These are phyloP conservation scores for Phallusia fumigata DNA, from an alignment of 23 tunicate genomes.

Conservation along the genomic window DNA sequence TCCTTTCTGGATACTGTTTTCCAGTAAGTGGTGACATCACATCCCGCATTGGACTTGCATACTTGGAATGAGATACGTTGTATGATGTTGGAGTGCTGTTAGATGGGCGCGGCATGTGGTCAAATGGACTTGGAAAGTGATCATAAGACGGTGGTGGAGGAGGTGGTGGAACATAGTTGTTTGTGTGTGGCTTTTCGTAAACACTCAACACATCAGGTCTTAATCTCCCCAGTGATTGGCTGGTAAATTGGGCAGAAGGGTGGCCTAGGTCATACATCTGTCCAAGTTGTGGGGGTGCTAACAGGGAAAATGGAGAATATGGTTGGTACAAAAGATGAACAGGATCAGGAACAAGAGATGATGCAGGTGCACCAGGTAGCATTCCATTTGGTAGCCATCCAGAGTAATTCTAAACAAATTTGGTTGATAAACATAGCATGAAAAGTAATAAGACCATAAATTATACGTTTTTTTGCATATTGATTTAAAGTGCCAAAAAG, in stretches of 20 bases:
- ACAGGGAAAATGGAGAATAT: neutral
- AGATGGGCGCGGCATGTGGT: conserved; percentile 35
- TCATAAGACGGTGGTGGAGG: conserved; percentile 21
- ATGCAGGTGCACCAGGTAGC: neutral
- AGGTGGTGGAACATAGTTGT: neutral
- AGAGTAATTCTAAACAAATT: neutral
- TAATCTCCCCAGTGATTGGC: neutral
- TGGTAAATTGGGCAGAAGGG: neutral
- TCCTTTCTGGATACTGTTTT: neutral
- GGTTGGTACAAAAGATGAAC: neutral
- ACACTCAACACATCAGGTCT: neutral
- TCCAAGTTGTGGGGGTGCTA: neutral
- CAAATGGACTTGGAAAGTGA: conserved; percentile 60
- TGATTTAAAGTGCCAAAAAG: no score
- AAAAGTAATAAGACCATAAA: no score
- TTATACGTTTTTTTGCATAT: no score
- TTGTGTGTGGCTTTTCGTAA: conserved; percentile 13
- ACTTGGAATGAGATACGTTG: neutral
- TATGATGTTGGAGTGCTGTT: conserved; percentile 2
- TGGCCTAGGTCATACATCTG: neutral
- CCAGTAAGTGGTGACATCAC: neutral
- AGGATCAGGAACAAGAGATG: conserved; percentile 5
- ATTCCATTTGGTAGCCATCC: neutral
- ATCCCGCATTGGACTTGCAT: neutral
- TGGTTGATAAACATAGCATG: neutral